These are phyloP conservation scores for Cisticola juncidis DNA, from an alignment of 2,113 vertebrate species.

Conservation along the genomic window DNA sequence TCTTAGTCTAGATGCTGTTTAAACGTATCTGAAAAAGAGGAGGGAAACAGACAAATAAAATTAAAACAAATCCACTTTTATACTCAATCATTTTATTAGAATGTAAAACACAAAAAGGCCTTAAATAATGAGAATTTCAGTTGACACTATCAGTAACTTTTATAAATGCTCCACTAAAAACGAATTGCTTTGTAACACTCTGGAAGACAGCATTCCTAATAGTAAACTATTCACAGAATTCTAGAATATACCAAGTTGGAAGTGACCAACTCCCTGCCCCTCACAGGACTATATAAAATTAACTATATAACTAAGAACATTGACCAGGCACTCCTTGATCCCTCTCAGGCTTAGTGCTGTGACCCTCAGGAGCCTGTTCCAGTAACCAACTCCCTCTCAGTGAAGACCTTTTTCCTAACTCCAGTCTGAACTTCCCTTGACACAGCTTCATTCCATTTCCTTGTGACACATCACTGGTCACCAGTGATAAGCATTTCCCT, in stretches of 20 bases:
- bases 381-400: background rate
- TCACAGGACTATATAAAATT: background rate
- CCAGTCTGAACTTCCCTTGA: background rate
- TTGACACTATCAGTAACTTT: background rate
- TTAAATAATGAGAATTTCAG: background rate
- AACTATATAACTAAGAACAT: background rate
- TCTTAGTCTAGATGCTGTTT: background rate
- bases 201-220: background rate
- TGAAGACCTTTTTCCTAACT: background rate
- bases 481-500: background rate
- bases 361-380: background rate
- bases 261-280: background rate
- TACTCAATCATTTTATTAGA: background rate
- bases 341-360: background rate
- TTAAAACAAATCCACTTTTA: background rate
- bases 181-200: background rate
- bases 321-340: background rate
- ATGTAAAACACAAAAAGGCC: background rate
- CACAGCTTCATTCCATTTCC: background rate
- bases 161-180: background rate
- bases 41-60: background rate
- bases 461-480: fast-evolving
- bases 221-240: background rate
- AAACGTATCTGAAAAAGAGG: background rate
- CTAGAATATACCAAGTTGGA: background rate